Evolutionary conservation across 1,140 invertebrate genomes (phyloP).

Genomic region (Drosophila novamexicana): DNA sequence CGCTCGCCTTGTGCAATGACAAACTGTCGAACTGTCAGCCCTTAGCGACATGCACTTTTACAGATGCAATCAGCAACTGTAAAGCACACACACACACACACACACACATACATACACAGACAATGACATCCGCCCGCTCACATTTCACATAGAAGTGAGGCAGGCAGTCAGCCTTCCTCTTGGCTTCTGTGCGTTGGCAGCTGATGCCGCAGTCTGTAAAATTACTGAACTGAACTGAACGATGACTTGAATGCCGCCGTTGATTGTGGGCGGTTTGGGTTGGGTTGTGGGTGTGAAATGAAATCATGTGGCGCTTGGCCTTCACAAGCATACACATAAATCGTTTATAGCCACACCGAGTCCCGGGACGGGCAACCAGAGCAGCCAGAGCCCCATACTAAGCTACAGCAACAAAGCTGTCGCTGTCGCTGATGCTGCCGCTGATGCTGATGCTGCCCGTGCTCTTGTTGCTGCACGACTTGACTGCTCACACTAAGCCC

Average conservation of each 20-base stretch:
- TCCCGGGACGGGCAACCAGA: slow-evolving; percentile 47
- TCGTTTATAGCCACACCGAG: slow-evolving; percentile 78
- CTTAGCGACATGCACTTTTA: slow-evolving; percentile 44
- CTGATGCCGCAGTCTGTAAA: slow-evolving; percentile 76
- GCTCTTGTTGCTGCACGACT: slow-evolving; percentile 69
- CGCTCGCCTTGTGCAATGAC: not conserved
- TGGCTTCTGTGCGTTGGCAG: slow-evolving; percentile 54
- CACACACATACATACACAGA: too few relatives aligned
- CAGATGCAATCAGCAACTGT: slow-evolving; percentile 69
- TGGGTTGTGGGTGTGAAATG: slow-evolving; percentile 6
- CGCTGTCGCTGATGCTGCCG: slow-evolving; percentile 16
- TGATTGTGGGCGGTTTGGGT: slow-evolving; percentile 18
- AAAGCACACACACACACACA: slow-evolving; percentile 44
- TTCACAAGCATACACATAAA: slow-evolving; percentile 73
- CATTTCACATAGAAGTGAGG: slow-evolving; percentile 30
- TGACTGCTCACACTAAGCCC: slow-evolving; percentile 55
- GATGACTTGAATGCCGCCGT: slow-evolving; percentile 74
- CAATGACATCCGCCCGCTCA: slow-evolving; percentile 8
- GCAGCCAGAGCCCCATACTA: slow-evolving; percentile 35
- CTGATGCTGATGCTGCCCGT: slow-evolving; percentile 29
- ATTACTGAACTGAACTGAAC: slow-evolving; percentile 78
- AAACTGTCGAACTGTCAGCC: slow-evolving; percentile 40
- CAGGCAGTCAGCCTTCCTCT: slow-evolving; percentile 31
- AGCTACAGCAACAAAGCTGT: slow-evolving; percentile 43
- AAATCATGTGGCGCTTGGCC: slow-evolving; percentile 71